A percentile compares a stretch with the other conserved stretches of the same genome.
phyloP scores from a whole-genome alignment of 1,140 invertebrate genomes.

The Eulimnadia texana region DNA sequence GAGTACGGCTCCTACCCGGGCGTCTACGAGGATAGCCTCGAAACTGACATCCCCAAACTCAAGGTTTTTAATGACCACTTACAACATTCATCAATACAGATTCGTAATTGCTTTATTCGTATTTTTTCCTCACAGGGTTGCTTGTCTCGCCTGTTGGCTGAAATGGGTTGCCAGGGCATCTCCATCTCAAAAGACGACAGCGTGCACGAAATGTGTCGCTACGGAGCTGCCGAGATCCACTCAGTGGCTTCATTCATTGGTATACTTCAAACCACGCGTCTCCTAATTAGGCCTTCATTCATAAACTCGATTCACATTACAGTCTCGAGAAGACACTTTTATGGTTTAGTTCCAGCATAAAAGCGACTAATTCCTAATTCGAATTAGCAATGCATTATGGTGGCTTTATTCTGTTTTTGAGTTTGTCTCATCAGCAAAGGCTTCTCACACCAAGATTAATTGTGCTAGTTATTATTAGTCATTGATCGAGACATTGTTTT shows the following conservation, averaged over 20 bases:
- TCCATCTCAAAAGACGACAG: conserved; percentile 76
- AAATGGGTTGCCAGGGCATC: conserved; percentile 51
- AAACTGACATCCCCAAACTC: conserved; percentile 72
- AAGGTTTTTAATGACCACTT: no score
- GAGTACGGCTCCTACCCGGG: conserved; percentile 85
- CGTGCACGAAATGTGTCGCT: conserved; percentile 85
- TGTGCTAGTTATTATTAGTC: no score
- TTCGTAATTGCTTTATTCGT: conserved; percentile 12
- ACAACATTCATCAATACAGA: no score
- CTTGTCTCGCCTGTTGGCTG: conserved; percentile 51
- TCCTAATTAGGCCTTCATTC: no score
- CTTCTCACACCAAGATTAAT: no score
- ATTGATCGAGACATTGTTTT: no score
- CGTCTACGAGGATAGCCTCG: conserved; percentile 68
- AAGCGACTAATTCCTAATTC: neutral
- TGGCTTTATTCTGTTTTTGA: no score
- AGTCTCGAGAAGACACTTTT: no score
- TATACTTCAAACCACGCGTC: no score
- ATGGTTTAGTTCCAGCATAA: neutral
- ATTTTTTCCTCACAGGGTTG: conserved; percentile 13
- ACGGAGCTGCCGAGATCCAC: conserved; percentile 87
- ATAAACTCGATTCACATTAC: no score
- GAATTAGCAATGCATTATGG: no score
- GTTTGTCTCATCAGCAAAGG: no score
- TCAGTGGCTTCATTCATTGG: conserved; percentile 86